Conservation (phyloP, 2,797 vertebrate species). For the Falco novaeseelandiae region DNA sequence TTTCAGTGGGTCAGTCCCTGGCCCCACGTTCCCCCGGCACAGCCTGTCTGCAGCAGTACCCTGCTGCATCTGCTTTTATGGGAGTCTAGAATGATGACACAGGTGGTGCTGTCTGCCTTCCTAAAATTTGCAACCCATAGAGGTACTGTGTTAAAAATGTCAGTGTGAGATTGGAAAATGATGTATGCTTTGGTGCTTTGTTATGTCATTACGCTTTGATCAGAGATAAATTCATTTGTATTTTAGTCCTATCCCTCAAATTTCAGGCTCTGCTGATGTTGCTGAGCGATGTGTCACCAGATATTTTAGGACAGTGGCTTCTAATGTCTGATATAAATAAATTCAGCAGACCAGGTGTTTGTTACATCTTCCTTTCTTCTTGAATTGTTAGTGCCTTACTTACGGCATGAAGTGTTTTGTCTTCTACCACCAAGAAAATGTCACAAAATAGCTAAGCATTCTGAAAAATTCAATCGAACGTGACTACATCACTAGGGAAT, state of each 20-base stretch:
- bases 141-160: not conserved
- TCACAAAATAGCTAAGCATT: constrained; percentile 55
- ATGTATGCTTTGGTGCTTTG: constrained; percentile 28
- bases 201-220: constrained; percentile 31
- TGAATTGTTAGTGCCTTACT: constrained; percentile 52
- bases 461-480: constrained; percentile 57
- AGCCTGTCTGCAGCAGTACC: not conserved
- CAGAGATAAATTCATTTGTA: constrained; percentile 54
- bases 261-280: constrained; percentile 19
- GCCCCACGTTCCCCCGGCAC: accelerated
- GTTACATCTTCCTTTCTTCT: constrained; percentile 35
- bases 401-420: constrained; percentile 57
- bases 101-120: not conserved
- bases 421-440: constrained; percentile 61
- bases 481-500: not conserved
- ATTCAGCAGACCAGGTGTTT: constrained; percentile 51
- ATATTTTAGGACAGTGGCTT: constrained; percentile 58
- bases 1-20: not conserved
- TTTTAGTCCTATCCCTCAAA: constrained; percentile 60
- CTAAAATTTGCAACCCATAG: not conserved
- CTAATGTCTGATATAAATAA: constrained; percentile 58
- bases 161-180: not conserved
- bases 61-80: not conserved
- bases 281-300: constrained; percentile 40
- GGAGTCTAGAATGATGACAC: not conserved